Evolutionary conservation across 2,888 invertebrate genomes (phyloP).

Genomic region (Prenolepis imparis): DNA sequence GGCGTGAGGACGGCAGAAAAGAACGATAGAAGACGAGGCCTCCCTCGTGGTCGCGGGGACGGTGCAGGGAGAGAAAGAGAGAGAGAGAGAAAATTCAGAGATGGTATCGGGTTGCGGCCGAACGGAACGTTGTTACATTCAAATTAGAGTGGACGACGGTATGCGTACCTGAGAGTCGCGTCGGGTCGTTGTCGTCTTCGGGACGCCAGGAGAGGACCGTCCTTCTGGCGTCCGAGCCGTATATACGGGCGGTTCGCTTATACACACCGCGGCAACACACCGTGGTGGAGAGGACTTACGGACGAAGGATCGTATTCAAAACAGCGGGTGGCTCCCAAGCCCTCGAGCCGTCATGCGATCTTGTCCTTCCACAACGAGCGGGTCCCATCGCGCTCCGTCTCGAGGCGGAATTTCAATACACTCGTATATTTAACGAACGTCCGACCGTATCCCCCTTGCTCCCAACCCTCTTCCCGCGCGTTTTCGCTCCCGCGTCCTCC

Average conservation of each 20-base stretch:
- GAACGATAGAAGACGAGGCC: neutral
- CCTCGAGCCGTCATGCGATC: constrained; percentile 82
- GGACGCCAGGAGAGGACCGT: constrained; percentile 59
- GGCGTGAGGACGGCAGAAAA: constrained; percentile 27
- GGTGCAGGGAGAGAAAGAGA: constrained; percentile 54
- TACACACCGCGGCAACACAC: constrained; percentile 68
- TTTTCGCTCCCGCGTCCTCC: constrained; percentile 12
- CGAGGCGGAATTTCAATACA: constrained; percentile 83
- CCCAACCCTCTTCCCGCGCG: constrained; percentile 32
- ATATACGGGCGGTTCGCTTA: constrained; percentile 67
- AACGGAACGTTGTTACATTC: constrained; percentile 86
- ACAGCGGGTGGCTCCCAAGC: constrained; percentile 83
- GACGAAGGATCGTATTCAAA: constrained; percentile 82
- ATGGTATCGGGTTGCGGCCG: constrained; percentile 85
- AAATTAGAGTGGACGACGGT: constrained; percentile 86
- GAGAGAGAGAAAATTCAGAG: constrained; percentile 73
- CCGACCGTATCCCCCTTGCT: constrained; percentile 54
- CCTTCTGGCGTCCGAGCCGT: constrained; percentile 59
- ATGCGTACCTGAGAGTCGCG: constrained; percentile 81
- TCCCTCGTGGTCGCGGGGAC: constrained; percentile 49
- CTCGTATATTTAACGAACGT: constrained; percentile 85
- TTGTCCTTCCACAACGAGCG: constrained; percentile 83
- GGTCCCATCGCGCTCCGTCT: constrained; percentile 80
- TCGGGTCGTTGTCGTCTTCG: constrained; percentile 79
- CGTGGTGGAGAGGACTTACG: constrained; percentile 68